Evolutionary conservation across 2,888 invertebrate genomes (phyloP).

Genomic region (Caenorhabditis japonica): DNA sequence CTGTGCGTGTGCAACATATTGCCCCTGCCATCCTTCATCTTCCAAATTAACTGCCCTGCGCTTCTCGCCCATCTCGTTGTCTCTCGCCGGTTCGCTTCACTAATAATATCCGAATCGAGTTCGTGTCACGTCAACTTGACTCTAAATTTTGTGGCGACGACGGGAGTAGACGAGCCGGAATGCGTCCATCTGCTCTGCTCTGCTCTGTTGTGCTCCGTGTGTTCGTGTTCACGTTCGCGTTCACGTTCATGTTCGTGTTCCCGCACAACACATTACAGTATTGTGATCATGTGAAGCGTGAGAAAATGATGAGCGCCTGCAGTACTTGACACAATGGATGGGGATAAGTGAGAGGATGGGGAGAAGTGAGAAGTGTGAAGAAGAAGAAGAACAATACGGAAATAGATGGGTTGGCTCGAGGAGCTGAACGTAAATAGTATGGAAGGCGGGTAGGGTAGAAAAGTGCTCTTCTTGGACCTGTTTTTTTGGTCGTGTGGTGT

Average conservation of each 20-base stretch:
- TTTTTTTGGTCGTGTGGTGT: too few species aligned
- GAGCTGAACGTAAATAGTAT: too few species aligned
- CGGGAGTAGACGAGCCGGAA: slow-evolving; percentile 36
- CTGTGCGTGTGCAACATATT: slow-evolving; percentile 27
- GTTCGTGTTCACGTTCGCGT: slow-evolving; percentile 8
- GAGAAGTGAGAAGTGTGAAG: neutral
- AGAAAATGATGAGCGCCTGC: slow-evolving; percentile 24
- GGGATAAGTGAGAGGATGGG: neutral
- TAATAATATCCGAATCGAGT: slow-evolving; percentile 26
- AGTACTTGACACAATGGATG: slow-evolving; percentile 33
- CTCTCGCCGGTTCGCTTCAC: slow-evolving; percentile 9
- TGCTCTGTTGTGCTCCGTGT: neutral
- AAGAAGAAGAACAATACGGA: neutral
- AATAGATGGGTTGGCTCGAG: too few species aligned
- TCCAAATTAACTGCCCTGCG: slow-evolving; percentile 27
- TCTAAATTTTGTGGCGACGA: neutral
- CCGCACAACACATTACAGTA: slow-evolving; percentile 22
- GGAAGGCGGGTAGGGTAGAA: too few species aligned
- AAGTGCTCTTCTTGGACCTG: too few species aligned
- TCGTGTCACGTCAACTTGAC: slow-evolving; percentile 12
- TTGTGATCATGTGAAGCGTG: slow-evolving; percentile 43
- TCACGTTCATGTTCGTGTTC: too few species aligned
- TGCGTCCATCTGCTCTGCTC: slow-evolving; percentile 25
- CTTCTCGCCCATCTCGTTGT: neutral
- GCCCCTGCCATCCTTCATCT: slow-evolving; percentile 20